Evolutionary conservation across 2,888 invertebrate genomes (phyloP), one percentile per base, ranked within the genome.

Genomic region (Eupithecia insigniata): DNA sequence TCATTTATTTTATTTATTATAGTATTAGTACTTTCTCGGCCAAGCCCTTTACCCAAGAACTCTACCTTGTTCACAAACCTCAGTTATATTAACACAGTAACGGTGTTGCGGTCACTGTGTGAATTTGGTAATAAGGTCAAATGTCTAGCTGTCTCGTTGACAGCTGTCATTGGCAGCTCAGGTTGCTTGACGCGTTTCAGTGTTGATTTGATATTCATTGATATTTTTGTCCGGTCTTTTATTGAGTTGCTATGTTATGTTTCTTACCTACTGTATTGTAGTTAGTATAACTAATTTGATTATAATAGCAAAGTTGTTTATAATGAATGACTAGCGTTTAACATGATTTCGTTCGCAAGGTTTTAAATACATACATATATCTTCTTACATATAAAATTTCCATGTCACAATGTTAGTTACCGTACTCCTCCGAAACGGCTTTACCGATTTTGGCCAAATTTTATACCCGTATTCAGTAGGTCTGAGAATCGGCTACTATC

Each of bases 101-200:
- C 84, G 83, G 84, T 78, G 79, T 77, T 81, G 81, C 78, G 79
- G 80, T 80, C 36, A 71, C 62, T 67, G 32, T 76, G 67, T 73
- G 65, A 75, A 80, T 77, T 80, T 76, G 74, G 79, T 74, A 74
- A 78, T 76, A 76, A 75, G 77, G 71, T 75, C 79, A 68, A 78
- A 70, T 62, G 77, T 68, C 76, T 78, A 73, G 75, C 70, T 78
- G 75, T 75, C 72, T 76, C 22, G 14, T 66, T 70, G 70, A 70
- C 70, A 73, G 51, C 61, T 32, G 60, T 30, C 51, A 60, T 28
- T 60, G 60, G 30, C 60, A 60, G 60, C 60, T 28, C 30, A 68
- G 62, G 18, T 67, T 55, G 58, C 65, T 58, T 66, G 67, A 69
- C 66, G 64, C 39, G 66, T 72, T 70, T 69, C 32, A 39, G 46